phyloP scores from a whole-genome alignment of 2,797 vertebrate genomes.

The Dendrocincla fuliginosa region DNA sequence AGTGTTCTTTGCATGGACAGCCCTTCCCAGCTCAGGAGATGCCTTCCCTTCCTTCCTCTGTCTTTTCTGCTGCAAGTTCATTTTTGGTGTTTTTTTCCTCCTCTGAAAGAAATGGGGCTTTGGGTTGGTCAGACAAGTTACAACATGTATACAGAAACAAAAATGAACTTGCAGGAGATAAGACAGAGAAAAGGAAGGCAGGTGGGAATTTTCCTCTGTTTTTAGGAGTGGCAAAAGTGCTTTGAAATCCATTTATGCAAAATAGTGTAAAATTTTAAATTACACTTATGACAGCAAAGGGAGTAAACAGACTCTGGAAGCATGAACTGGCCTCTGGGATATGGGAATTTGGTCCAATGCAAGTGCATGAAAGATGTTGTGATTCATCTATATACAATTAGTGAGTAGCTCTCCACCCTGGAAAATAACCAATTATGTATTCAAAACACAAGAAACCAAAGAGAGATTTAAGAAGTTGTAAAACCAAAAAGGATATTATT shows the following conservation, averaged over 20 bases:
- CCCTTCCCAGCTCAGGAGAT: not conserved
- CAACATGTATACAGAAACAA: not conserved
- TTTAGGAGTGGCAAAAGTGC: slow-evolving; percentile 18
- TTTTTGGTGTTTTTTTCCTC: not conserved
- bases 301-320: not conserved
- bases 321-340: not conserved
- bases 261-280: slow-evolving; percentile 25
- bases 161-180: not conserved
- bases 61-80: not conserved
- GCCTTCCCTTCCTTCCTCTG: not conserved
- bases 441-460: slow-evolving; percentile 17
- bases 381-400: not conserved
- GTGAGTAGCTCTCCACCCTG: not conserved
- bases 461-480: not conserved
- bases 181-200: not conserved
- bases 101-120: not conserved
- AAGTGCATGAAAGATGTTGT: not conserved
- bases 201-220: slow-evolving; percentile 13
- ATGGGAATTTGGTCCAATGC: not conserved
- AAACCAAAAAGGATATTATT: not conserved
- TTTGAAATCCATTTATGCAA: slow-evolving; percentile 28
- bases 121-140: not conserved
- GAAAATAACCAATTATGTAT: not conserved
- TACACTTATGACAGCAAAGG: not conserved
- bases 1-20: fast-evolving